phyloP scores from a whole-genome alignment of 2,113 vertebrate genomes.

The Periophthalmodon schlosseri region DNA sequence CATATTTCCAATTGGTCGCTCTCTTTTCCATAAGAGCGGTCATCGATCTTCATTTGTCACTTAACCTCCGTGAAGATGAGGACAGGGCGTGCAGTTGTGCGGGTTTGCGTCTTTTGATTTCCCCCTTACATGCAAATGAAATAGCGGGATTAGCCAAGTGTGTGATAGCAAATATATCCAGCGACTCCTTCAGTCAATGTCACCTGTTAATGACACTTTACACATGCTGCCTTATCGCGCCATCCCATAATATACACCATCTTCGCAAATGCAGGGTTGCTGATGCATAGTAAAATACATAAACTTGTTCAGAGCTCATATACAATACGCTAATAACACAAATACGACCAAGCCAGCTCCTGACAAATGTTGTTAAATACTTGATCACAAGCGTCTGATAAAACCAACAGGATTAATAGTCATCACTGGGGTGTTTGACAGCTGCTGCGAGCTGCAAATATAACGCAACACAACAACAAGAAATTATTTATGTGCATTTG shows the following conservation, averaged over 20 bases:
- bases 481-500: constrained; percentile 34
- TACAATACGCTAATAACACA: constrained; percentile 36
- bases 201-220: constrained; percentile 77
- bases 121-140: constrained; percentile 77
- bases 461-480: constrained; percentile 47
- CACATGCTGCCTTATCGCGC: constrained; percentile 58
- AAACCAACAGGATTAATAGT: constrained; percentile 52
- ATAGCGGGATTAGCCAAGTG: constrained; percentile 63
- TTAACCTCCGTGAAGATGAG: constrained; percentile 73
- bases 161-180: constrained; percentile 70
- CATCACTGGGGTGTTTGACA: constrained; percentile 47
- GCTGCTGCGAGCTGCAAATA: constrained; percentile 39
- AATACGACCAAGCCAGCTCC: constrained; percentile 31
- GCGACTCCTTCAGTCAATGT: constrained; percentile 78
- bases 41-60: constrained; percentile 79
- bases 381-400: constrained; percentile 56
- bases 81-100: constrained; percentile 50
- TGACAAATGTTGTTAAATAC: constrained; percentile 68
- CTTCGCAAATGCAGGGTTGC: constrained; percentile 8
- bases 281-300: constrained; percentile 19
- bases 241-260: constrained; percentile 41
- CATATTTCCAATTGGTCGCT: constrained; percentile 74
- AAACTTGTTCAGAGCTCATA: constrained; percentile 31
- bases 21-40: constrained; percentile 76
- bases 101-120: constrained; percentile 65